Conservation (phyloP, 2,797 vertebrate species). For the Oreortyx pictus region DNA sequence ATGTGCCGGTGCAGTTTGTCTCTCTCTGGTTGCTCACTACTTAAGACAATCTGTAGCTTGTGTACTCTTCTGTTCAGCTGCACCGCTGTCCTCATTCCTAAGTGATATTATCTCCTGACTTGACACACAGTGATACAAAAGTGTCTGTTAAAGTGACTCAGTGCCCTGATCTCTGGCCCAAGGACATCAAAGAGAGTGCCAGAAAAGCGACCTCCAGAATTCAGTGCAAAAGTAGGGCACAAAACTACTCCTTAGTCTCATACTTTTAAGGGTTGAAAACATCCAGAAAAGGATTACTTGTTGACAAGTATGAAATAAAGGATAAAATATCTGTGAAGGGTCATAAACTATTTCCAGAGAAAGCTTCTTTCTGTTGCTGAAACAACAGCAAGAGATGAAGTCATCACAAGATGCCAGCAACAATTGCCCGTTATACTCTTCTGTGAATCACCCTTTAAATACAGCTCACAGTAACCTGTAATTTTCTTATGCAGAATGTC, state of each 20-base stretch:
- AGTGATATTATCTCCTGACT: neutral
- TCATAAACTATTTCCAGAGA: conserved; percentile 1
- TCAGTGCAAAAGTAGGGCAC: neutral
- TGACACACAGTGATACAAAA: neutral
- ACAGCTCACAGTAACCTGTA: conserved; percentile 11
- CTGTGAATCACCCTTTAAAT: conserved; percentile 52
- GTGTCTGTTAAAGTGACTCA: neutral
- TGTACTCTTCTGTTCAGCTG: neutral
- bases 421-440: conserved; percentile 30
- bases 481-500: conserved; percentile 43
- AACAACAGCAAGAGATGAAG: conserved; percentile 51
- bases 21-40: neutral
- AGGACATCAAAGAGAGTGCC: neutral
- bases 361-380: conserved; percentile 24
- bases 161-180: neutral
- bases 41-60: neutral
- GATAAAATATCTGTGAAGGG: neutral
- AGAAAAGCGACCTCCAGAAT: neutral
- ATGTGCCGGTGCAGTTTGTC: rapidly evolving
- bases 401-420: conserved; percentile 43
- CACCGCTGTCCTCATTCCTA: neutral
- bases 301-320: neutral
- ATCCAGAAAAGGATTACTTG: neutral
- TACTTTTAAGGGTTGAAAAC: neutral
- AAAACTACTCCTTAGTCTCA: neutral